Conservation (phyloP, 37 sponge, comb jelly and placozoan species). For the Sycon ciliatum region DNA sequence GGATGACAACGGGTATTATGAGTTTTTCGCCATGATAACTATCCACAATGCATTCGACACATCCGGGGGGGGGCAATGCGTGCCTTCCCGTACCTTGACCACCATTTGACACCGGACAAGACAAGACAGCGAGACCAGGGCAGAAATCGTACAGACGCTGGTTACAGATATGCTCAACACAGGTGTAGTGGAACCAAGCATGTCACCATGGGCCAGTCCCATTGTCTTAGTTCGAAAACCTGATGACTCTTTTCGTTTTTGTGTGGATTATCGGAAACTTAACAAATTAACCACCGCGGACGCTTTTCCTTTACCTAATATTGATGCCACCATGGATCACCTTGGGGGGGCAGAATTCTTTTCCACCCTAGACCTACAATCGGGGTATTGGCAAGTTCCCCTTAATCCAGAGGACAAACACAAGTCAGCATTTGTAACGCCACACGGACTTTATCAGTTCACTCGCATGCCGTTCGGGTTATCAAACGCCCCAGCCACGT, state of each 20-base stretch:
- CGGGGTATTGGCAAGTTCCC: neutral
- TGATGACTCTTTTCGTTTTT: constrained; percentile 19
- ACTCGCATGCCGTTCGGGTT: constrained; percentile 37
- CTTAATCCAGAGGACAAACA: neutral
- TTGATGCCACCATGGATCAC: neutral
- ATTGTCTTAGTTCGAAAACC: constrained; percentile 20
- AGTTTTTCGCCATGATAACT: too few relatives aligned
- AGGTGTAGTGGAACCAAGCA: constrained; percentile 5
- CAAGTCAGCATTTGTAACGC: constrained; percentile 21
- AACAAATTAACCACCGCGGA: constrained; percentile 21
- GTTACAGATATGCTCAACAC: neutral
- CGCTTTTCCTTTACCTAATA: constrained; percentile 13
- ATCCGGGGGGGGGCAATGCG: too few relatives aligned
- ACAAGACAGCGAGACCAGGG: neutral
- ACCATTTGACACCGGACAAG: neutral
- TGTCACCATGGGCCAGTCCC: constrained; percentile 20
- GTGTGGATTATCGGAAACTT: constrained; percentile 21
- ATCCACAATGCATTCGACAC: too few relatives aligned
- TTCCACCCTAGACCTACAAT: neutral
- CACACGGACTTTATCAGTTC: constrained; percentile 34
- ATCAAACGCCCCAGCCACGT: constrained; percentile 37
- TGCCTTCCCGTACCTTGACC: neutral
- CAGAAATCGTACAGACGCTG: constrained; percentile 12
- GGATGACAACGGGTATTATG: too few relatives aligned
- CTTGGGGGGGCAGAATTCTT: neutral